Evolutionary conservation across 2,888 invertebrate genomes (phyloP).

Genomic region (Epirrita christyi): DNA sequence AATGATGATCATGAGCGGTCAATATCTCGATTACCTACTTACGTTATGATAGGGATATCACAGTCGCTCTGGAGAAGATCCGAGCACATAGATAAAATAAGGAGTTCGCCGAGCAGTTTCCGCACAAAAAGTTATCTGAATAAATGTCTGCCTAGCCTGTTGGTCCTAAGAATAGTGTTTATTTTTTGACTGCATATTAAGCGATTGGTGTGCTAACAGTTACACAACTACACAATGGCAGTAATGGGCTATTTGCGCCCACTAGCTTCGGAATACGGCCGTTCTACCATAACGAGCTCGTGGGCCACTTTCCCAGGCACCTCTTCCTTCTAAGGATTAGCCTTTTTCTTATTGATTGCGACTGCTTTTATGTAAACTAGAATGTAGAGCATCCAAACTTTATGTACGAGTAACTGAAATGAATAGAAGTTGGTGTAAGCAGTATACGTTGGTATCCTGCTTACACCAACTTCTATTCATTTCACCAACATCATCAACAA

Average conservation of each 20-base stretch:
- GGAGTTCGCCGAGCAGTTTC: neutral
- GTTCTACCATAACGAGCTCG: conserved; percentile 57
- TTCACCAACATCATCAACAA: too few species aligned
- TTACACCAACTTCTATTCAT: too few species aligned
- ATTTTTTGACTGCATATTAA: conserved; percentile 10
- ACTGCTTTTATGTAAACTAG: neutral
- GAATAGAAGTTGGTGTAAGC: too few species aligned
- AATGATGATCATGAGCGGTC: too few species aligned
- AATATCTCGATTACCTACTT: too few species aligned
- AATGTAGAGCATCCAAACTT: neutral
- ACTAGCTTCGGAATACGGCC: conserved; percentile 45
- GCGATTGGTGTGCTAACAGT: conserved; percentile 26
- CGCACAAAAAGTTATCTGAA: neutral
- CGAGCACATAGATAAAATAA: neutral
- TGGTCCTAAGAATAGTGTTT: conserved; percentile 2
- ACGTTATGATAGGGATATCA: too few species aligned
- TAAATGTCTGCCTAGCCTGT: neutral
- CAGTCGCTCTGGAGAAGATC: too few species aligned
- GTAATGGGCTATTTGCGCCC: conserved; percentile 41
- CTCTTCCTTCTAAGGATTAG: conserved; percentile 50
- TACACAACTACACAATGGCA: too few species aligned
- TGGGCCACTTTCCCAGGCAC: conserved; percentile 65
- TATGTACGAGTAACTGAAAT: neutral
- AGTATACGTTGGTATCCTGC: too few species aligned
- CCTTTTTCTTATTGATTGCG: conserved; percentile 31